Evolutionary conservation across 2,797 vertebrate genomes (phyloP), one percentile per base, ranked within the genome.

Genomic region (Neoniphon sammara): DNA sequence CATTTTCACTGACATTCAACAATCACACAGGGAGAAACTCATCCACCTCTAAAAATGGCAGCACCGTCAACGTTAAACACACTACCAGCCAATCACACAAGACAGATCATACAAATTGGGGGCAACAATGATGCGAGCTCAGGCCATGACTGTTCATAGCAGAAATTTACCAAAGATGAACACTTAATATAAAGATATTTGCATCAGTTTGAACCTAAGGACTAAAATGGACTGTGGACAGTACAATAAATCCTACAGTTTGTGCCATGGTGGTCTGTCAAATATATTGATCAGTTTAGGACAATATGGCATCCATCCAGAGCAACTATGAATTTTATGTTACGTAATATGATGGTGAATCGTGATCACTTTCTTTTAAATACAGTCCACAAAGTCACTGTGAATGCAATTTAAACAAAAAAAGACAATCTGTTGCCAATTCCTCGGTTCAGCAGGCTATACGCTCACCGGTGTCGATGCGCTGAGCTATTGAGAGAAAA

Each of bases 401-500:
- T 31, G 15, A 79, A 66, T 78, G 18, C 67, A 65, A 49, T 21
- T 55, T 23, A 55, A 68, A 84, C 14, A 47, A 47, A 44, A 75
- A 47, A 60, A 57, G 17, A 36, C 0, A 7, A 62, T 15, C 53
- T 31, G 44, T 44, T 30, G 23, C 56, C 67, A 36, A 58, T 42
- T 66, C 62, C 44, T 58, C 23, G 36, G 25, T 52, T 75, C 73
- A 44, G 44, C 31, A 56, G 59, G 18, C 44, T 23, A 75, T 53
- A 74, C 72, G n/a, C 64, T 65, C 64, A 58, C 42, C 70, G 66
- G 50, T 59, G 61, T 42, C 47, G 53, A 70, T 63, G 66, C 75
- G 71, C 85, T 17, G 65, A 66, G 75, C 75, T 56, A 82, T 60
- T 64, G 75, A 77, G 66, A 79, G 68, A 77, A 75, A 59, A 78